Conservation (phyloP, 2,797 vertebrate species). For the Syngnathus rostellatus region DNA sequence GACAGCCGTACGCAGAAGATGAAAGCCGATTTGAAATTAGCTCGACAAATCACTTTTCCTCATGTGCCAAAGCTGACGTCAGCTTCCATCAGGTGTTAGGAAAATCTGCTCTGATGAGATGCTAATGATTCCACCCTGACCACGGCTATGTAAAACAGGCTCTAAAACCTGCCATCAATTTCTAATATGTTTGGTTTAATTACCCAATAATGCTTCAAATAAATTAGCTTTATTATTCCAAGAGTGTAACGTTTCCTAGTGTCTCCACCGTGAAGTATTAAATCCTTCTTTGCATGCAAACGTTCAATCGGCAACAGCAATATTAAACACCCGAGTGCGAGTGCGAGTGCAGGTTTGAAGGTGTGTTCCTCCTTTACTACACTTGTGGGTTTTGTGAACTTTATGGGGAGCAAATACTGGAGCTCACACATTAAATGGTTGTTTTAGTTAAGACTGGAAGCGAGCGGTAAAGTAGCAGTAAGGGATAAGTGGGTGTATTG, state of each 20-base stretch:
- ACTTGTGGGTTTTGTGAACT: neutral
- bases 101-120: slow-evolving; percentile 8
- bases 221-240: slow-evolving; percentile 22
- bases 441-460: slow-evolving; percentile 6
- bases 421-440: slow-evolving; percentile 1
- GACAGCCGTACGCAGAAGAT: slow-evolving; percentile 12
- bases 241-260: slow-evolving; percentile 17
- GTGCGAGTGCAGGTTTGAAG: neutral
- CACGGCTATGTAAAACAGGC: slow-evolving; percentile 20
- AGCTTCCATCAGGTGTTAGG: neutral
- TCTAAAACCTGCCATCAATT: slow-evolving; percentile 25
- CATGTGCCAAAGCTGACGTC: neutral
- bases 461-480: neutral
- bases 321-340: slow-evolving; percentile 16
- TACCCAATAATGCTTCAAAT: slow-evolving; percentile 18
- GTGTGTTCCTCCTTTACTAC: neutral
- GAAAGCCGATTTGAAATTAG: slow-evolving; percentile 14
- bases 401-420: slow-evolving; percentile 7
- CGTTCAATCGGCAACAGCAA: slow-evolving; percentile 10
- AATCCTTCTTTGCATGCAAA: slow-evolving; percentile 33
- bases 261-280: slow-evolving; percentile 18
- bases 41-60: neutral
- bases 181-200: slow-evolving; percentile 28
- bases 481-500: neutral
- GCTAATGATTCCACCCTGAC: slow-evolving; percentile 14